These are phyloP conservation scores for Osedax frankpressi DNA, from an alignment of 2,888 invertebrate genomes.

Conservation along the genomic window DNA sequence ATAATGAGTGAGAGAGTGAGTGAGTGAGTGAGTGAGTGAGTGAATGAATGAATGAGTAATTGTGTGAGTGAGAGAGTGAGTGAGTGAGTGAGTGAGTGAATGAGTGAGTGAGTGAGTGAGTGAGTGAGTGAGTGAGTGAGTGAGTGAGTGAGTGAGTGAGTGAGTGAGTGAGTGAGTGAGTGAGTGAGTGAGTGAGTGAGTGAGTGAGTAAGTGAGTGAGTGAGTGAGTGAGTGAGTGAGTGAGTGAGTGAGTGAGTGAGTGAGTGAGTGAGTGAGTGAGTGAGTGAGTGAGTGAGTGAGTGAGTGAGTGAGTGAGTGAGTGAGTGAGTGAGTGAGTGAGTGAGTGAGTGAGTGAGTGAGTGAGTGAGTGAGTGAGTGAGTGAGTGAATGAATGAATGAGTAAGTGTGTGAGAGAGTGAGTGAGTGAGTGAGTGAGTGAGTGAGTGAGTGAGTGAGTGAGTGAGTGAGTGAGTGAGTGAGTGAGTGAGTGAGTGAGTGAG, in stretches of 20 bases:
- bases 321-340: slow-evolving; percentile 20
- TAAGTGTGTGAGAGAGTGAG: too few relatives aligned
- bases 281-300: slow-evolving; percentile 21
- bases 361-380: slow-evolving; percentile 19
- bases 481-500: slow-evolving; percentile 17
- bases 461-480: slow-evolving; percentile 17
- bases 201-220: too few relatives aligned
- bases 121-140: background rate
- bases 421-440: slow-evolving; percentile 22
- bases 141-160: background rate
- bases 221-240: slow-evolving; percentile 24
- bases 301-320: slow-evolving; percentile 22
- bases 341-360: slow-evolving; percentile 20
- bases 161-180: background rate
- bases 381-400: too few relatives aligned
- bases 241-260: slow-evolving; percentile 23
- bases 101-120: background rate
- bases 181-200: slow-evolving; percentile 15
- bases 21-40: too few relatives aligned
- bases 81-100: too few relatives aligned
- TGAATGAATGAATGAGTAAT: too few relatives aligned
- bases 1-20: background rate
- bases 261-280: slow-evolving; percentile 24
- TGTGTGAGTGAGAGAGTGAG: too few relatives aligned
- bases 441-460: slow-evolving; percentile 23